These are phyloP conservation scores for Papilio aristodemus DNA, from an alignment of 1,140 invertebrate genomes.

Conservation along the genomic window DNA sequence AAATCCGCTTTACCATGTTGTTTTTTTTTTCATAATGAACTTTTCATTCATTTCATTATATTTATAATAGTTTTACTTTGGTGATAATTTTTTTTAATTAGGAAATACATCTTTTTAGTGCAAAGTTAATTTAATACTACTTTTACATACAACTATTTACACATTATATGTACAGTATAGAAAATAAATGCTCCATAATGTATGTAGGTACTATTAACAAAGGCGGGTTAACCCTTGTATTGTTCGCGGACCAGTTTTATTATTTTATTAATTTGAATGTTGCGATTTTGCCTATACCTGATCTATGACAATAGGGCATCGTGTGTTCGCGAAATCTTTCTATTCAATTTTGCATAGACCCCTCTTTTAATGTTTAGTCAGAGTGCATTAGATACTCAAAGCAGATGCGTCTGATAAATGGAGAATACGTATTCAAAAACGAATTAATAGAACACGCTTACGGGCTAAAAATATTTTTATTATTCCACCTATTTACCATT, in stretches of 20 bases:
- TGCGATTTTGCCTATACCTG: conserved; percentile 76
- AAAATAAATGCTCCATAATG: not conserved
- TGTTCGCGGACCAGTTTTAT: conserved; percentile 63
- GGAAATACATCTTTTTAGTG: too few species aligned
- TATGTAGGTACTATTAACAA: conserved; percentile 54
- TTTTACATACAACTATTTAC: too few species aligned
- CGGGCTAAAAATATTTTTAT: conserved; percentile 15
- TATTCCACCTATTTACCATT: not conserved
- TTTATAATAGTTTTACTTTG: not conserved
- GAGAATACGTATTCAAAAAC: conserved; percentile 28
- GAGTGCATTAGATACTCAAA: conserved; percentile 48
- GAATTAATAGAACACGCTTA: conserved; percentile 28
- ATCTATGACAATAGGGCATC: conserved; percentile 64
- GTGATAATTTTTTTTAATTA: too few species aligned
- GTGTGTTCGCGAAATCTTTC: conserved; percentile 51
- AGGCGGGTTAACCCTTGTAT: conserved; percentile 63
- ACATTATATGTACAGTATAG: not conserved
- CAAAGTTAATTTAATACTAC: too few species aligned
- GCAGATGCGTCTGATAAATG: conserved; percentile 59
- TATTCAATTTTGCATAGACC: conserved; percentile 75
- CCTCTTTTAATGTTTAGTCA: conserved; percentile 63
- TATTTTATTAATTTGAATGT: conserved; percentile 79
- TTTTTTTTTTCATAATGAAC: not conserved
- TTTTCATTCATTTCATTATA: conserved; percentile 13
- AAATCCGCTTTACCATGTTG: conserved; percentile 21